phyloP scores from a whole-genome alignment of 2,113 vertebrate species.

The Gavia stellata region DNA sequence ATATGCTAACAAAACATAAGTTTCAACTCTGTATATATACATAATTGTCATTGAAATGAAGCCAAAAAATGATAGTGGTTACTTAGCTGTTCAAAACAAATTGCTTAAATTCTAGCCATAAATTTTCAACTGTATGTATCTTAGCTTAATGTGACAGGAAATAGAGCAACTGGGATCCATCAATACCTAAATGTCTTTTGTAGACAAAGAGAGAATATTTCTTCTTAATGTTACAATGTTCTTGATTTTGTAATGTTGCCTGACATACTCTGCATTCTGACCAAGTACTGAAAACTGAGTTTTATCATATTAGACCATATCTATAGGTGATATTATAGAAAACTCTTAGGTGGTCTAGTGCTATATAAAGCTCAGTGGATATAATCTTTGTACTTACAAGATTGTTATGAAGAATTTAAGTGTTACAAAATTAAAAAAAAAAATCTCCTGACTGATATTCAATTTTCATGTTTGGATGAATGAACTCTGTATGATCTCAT shows the following conservation, averaged over 20 bases:
- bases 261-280: not conserved
- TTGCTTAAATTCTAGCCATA: not conserved
- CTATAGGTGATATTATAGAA: not conserved
- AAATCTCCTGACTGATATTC: not conserved
- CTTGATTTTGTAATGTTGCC: not conserved
- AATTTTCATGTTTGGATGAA: not conserved
- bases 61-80: not conserved
- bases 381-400: not conserved
- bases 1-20: not conserved
- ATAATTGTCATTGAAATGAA: not conserved
- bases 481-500: not conserved
- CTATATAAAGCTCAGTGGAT: not conserved
- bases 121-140: not conserved
- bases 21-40: not conserved
- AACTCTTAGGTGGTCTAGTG: not conserved
- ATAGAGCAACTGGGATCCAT: not conserved
- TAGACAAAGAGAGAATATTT: not conserved
- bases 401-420: not conserved
- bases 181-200: not conserved
- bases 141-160: not conserved
- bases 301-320: not conserved
- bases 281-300: not conserved
- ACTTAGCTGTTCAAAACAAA: not conserved
- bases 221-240: not conserved
- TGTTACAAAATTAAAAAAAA: not conserved